Conservation (phyloP, 2,113 vertebrate species). For the Dipodomys merriami region DNA sequence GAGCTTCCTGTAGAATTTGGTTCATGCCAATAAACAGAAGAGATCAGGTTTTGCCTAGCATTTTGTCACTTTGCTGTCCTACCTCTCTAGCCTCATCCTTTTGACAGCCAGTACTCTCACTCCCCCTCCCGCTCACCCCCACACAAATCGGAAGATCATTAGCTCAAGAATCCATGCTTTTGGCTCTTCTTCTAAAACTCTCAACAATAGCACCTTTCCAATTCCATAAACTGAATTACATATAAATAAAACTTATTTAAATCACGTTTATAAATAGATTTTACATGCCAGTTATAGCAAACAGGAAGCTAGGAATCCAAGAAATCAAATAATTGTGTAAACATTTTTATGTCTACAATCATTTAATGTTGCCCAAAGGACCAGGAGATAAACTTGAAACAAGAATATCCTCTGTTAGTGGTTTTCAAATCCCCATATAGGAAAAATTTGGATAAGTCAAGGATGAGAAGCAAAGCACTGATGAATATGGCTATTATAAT, state of each 20-base stretch:
- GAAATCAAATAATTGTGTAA: not conserved
- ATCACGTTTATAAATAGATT: not conserved
- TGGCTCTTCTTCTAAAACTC: not conserved
- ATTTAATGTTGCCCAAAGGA: not conserved
- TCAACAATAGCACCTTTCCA: not conserved
- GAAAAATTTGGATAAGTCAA: not conserved
- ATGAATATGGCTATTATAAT: not conserved
- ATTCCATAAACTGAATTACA: not conserved
- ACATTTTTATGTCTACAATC: not conserved
- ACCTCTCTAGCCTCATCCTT: not conserved
- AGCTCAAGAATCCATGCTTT: not conserved
- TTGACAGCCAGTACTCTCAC: no score
- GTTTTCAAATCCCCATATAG: not conserved
- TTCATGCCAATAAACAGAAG: rapidly evolving
- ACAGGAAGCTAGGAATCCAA: not conserved
- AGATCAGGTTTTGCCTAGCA: not conserved
- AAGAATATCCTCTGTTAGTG: not conserved
- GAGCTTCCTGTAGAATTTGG: not conserved
- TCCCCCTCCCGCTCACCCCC: no score
- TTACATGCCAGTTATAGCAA: not conserved
- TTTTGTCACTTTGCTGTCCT: not conserved
- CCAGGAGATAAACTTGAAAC: not conserved
- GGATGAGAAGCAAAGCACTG: not conserved
- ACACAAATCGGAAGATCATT: not conserved
- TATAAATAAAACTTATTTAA: not conserved